Evolutionary conservation across 2,797 vertebrate species (phyloP).

Genomic region (Chaetodon trifasciatus): DNA sequence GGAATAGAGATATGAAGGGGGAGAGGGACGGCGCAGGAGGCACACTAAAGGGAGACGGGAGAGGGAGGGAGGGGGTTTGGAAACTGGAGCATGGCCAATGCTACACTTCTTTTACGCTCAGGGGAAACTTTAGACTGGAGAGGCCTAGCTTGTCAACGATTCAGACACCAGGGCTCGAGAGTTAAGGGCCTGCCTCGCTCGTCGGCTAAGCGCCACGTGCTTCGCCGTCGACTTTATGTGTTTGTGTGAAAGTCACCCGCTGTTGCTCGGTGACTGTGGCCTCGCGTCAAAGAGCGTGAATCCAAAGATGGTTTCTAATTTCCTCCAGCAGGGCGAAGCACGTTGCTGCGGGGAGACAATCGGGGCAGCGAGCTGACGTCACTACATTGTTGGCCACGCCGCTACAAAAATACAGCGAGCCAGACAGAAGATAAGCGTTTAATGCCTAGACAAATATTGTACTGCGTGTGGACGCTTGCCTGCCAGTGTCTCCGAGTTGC

Average conservation of each 20-base stretch:
- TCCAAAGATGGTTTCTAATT: constrained; percentile 61
- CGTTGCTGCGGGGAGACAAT: constrained; percentile 64
- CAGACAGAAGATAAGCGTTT: constrained; percentile 86
- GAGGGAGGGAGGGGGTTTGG: constrained; percentile 43
- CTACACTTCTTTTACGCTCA: constrained; percentile 78
- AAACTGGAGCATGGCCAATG: constrained; percentile 81
- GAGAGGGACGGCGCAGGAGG: constrained; percentile 78
- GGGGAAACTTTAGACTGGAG: constrained; percentile 76
- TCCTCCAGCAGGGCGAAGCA: constrained; percentile 63
- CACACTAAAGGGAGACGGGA: constrained; percentile 62
- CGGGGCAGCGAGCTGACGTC: constrained; percentile 77
- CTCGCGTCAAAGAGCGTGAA: constrained; percentile 32
- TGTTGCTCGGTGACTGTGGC: constrained; percentile 5
- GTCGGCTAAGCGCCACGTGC: constrained; percentile 44
- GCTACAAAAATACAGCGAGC: constrained; percentile 78
- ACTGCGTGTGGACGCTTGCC: constrained; percentile 78
- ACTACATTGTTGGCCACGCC: constrained; percentile 79
- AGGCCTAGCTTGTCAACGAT: constrained; percentile 71
- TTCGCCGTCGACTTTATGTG: constrained; percentile 26
- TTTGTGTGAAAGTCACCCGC: constrained; percentile 22
- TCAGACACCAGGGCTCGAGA: constrained; percentile 67
- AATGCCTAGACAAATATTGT: constrained; percentile 84
- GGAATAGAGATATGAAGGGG: constrained; percentile 83
- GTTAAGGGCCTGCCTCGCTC: constrained; percentile 54
- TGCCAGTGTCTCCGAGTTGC: constrained; percentile 75